Evolutionary conservation across 2,797 vertebrate species (phyloP), one percentile per base, ranked within the genome.

Genomic region (Gouania willdenowi): DNA sequence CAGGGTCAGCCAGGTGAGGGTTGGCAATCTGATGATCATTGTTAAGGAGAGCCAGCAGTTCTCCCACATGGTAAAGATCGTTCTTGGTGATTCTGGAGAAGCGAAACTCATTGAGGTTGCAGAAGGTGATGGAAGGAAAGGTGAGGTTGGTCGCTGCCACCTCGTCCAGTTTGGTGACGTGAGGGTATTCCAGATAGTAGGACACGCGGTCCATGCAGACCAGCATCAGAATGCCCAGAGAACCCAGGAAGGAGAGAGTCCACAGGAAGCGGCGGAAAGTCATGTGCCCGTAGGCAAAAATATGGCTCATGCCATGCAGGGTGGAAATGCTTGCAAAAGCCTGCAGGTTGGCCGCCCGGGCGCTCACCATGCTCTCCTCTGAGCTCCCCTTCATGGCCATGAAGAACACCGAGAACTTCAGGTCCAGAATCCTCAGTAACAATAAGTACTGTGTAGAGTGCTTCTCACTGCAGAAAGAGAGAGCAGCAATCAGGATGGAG

Each of bases 81-180:
- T 94, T 93, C 68, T 75, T 88, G 51, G 90, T 91, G 79, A 94
- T 89, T 77, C 84, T 88, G 52, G 92, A 92, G 86, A 93, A 92
- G 58, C 92, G 91, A 66, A 93, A 92, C 77, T 91, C 90, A 4
- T 94, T 94, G 68, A 94, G 91, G 83, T 94, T 94, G 72, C 92
- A 94, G 80, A 94, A 85, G 56, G 92, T 94, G 52, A 94, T 66
- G 1, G 92, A 83, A 1, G 92, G 92, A 72, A 94, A 94, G 49
- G 92, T 92, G 59, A 93, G 91, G 82, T 91, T 92, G 5, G 86
- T 77, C 1, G 87, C 91, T 0, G 90, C 84, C 62, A 91, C 89
- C 72, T 92, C 90, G 1, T 92, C 90, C 71, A 91, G 77, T 54
- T 90, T 91, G 61, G 90, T 91, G 60, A 91, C 83, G 6, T 90